Evolutionary conservation across 2,888 invertebrate species (phyloP), one percentile per base, ranked within the genome.

Genomic region (Apodemia zela): DNA sequence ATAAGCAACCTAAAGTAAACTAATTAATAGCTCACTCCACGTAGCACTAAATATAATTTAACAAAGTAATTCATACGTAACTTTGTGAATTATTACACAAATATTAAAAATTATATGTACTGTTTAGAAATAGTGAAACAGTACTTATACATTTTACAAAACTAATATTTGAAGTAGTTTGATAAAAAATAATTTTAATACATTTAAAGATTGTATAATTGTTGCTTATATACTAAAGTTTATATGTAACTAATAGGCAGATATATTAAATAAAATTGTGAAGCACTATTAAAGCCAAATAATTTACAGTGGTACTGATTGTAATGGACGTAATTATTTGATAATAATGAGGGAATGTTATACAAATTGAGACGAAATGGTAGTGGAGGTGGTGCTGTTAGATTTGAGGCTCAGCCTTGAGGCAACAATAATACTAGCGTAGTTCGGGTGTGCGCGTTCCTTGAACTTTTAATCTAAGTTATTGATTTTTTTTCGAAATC

Each of bases 181-280:
- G 15, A 54, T 54, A 54, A 54, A 51, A 54, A 54, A 21, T 25
- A 54, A 54, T 25, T 25, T 54, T 13, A 15, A 54, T 25, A 54
- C 13, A 15, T 54, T 54, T 25, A 21, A 54, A 25, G 10, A 13
- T 54, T 25, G 54, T 54, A 54, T 25, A 54, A 54, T 54, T 54
- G 21, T 54, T 54, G 54, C 54, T 21, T 54, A 54, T 15, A 54
- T 25, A 54, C 54, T 54, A 54, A 54, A 49, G 18, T 11, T 49
- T 18, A 49, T 13, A 25, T 54, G 54, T 54, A 54, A 54, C 54
- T 54, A 54, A 54, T 54, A 54, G 54, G 54, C 54, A 54, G 54
- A 25, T 54, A 54, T 54, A 25, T 42, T 42, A 54, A 54, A 54
- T 54, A 54, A 54, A 54, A 54, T 54, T 54, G 54, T 54, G 54